phyloP scores from a whole-genome alignment of 1,140 invertebrate genomes.

The Oreohelix idahoensis region DNA sequence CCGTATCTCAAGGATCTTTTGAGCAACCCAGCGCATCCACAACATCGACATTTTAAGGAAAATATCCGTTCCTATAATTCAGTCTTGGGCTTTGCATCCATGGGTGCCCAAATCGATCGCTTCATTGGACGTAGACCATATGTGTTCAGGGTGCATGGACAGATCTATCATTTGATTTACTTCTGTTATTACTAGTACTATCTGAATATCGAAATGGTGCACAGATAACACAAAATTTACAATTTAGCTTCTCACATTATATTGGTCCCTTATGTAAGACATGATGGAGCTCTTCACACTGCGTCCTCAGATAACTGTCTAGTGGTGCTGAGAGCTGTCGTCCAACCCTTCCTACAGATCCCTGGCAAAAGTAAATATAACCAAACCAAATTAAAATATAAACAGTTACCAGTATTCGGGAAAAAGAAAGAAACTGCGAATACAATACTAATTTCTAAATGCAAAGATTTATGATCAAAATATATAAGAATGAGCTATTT shows the following conservation, averaged over 20 bases:
- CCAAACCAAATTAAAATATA: neutral
- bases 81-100: no score
- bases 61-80: no score
- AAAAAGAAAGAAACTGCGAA: neutral
- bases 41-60: no score
- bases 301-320: neutral
- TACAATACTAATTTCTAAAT: neutral
- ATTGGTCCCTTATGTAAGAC: neutral
- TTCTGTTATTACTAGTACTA: no score
- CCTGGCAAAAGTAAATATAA: neutral
- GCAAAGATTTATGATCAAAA: neutral
- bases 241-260: neutral
- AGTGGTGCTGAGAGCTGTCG: neutral
- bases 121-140: no score
- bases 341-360: neutral
- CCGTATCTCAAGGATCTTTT: no score
- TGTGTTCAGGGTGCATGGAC: no score
- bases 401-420: neutral
- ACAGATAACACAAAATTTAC: neutral
- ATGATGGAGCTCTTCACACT: neutral
- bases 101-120: no score
- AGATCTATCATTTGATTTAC: no score
- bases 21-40: no score
- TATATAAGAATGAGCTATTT: no score
- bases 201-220: neutral